These are phyloP conservation scores for Zoanthus sociatus DNA, from an alignment of 92 coral and sea anemone genomes.

Conservation along the genomic window DNA sequence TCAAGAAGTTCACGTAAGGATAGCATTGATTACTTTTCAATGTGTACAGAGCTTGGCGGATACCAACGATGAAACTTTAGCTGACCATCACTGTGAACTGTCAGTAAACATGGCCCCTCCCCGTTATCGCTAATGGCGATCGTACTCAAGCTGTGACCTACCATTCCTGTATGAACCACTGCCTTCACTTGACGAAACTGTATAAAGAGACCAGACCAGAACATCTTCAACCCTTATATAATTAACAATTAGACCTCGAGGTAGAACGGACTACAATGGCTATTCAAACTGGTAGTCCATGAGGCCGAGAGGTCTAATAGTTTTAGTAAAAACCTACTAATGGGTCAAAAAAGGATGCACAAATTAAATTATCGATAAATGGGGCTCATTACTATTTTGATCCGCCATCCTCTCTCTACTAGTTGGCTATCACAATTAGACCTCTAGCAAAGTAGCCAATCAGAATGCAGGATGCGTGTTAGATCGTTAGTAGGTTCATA, in stretches of 20 bases:
- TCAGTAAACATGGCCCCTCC: slow-evolving; percentile 77
- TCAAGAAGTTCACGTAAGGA: neutral
- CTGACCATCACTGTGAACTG: slow-evolving; percentile 81
- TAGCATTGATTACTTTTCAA: neutral
- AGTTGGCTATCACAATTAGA: no score
- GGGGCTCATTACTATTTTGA: no score
- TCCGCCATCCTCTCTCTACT: no score
- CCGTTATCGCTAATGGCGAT: slow-evolving; percentile 84
- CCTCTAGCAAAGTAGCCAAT: no score
- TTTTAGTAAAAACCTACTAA: no score
- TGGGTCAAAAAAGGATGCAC: no score
- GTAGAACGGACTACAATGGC: no score
- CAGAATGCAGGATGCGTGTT: no score
- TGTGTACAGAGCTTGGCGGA: slow-evolving; percentile 63
- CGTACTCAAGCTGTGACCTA: slow-evolving; percentile 39
- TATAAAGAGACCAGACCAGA: neutral
- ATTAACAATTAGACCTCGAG: neutral
- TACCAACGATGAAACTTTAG: slow-evolving; percentile 83
- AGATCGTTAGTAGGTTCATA: no score
- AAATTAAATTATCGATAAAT: no score
- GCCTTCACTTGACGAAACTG: slow-evolving; percentile 77
- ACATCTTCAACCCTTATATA: neutral
- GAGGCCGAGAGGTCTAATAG: no score
- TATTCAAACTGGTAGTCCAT: no score
- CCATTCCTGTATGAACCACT: slow-evolving; percentile 64